These are phyloP conservation scores for Alaudala cheleensis DNA, from an alignment of 2,113 vertebrate genomes.

Conservation along the genomic window DNA sequence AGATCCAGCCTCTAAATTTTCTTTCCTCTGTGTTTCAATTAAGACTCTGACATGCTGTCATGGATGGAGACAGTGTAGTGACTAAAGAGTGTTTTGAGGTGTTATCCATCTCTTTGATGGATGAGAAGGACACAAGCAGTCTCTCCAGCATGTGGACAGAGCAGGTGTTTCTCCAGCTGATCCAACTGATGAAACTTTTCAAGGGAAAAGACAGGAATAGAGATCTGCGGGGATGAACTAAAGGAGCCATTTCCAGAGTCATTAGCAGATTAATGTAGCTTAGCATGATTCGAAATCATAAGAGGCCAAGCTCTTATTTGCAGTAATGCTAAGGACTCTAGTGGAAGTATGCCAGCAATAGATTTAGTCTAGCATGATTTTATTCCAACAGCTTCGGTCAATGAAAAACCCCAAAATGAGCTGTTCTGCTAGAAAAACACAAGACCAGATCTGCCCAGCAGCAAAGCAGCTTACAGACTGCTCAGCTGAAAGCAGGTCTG, in stretches of 20 bases:
- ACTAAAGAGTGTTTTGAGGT: not conserved
- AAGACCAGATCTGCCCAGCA: not conserved
- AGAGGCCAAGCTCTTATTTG: conserved; percentile 40
- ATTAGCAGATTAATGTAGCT: conserved; percentile 50
- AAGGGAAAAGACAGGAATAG: not conserved
- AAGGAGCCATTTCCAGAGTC: conserved; percentile 45
- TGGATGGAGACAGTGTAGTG: not conserved
- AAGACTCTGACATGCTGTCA: not conserved
- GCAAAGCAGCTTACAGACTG: not conserved
- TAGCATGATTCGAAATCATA: not conserved
- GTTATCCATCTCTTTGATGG: conserved; percentile 31
- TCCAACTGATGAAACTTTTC: conserved; percentile 18
- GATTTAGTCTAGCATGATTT: conserved; percentile 32
- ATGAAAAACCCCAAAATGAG: conserved; percentile 3
- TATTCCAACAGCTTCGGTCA: not conserved
- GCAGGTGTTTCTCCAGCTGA: conserved; percentile 43
- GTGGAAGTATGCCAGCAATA: conserved; percentile 27
- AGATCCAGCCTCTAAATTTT: not conserved
- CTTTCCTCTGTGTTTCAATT: not conserved
- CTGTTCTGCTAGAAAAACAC: conserved; percentile 3
- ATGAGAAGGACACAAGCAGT: not conserved
- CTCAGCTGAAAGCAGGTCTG: not conserved
- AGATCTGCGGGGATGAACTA: conserved; percentile 31
- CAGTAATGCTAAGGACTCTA: conserved; percentile 34
- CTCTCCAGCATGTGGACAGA: conserved; percentile 40